Percentiles rank a stretch among this genome's conserved stretches.
These are phyloP conservation scores for Branchipolynoe longqiensis DNA, from an alignment of 2,888 invertebrate species.

Conservation along the genomic window DNA sequence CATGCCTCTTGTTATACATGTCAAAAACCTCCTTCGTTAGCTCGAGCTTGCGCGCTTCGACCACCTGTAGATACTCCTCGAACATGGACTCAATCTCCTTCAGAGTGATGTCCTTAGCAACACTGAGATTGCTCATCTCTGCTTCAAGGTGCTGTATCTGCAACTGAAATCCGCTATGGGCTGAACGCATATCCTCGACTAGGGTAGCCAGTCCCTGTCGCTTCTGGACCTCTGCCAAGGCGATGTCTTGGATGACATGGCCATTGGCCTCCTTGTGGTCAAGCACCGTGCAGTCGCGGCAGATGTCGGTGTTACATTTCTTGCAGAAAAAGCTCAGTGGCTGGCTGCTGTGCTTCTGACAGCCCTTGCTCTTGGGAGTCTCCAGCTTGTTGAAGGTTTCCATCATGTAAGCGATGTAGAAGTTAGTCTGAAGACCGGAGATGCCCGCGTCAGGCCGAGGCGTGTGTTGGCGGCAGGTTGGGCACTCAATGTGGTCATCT, in stretches of 20 bases:
- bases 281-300: conserved; percentile 67
- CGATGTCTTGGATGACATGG: conserved; percentile 64
- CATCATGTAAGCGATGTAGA: conserved; percentile 68
- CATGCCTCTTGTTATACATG: conserved; percentile 56
- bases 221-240: conserved; percentile 63
- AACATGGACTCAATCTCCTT: conserved; percentile 63
- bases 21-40: conserved; percentile 60
- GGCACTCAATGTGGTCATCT: conserved; percentile 64
- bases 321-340: conserved; percentile 68
- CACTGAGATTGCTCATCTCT: conserved; percentile 58
- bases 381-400: conserved; percentile 63
- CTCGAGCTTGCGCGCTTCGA: conserved; percentile 60
- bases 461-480: conserved; percentile 63
- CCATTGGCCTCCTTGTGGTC: conserved; percentile 66
- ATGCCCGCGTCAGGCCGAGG: conserved; percentile 62
- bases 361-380: conserved; percentile 62
- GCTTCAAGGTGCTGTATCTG: conserved; percentile 59
- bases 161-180: conserved; percentile 38
- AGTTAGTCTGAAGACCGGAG: conserved; percentile 68
- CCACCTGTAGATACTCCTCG: conserved; percentile 57
- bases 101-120: conserved; percentile 56
- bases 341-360: conserved; percentile 65
- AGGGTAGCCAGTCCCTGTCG: conserved; percentile 56
- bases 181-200: conserved; percentile 52
- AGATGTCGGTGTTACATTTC: conserved; percentile 63